These are phyloP conservation scores for Lytechinus variegatus DNA, from an alignment of 35 echinoderm and acorn worm species.

Conservation along the genomic window DNA sequence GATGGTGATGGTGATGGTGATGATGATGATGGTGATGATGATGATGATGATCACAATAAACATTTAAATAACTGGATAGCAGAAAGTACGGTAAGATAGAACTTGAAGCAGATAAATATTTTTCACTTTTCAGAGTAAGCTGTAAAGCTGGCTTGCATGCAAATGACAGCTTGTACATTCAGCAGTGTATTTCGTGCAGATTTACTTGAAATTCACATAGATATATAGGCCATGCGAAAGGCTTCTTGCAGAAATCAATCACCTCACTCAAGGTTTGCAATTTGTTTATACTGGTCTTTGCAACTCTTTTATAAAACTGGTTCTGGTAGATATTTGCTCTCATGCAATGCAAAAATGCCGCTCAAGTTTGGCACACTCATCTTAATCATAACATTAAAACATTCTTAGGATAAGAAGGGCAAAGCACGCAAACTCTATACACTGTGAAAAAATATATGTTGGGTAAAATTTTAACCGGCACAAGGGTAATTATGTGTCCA, in stretches of 20 bases:
- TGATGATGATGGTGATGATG: neutral
- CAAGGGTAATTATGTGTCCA: no score
- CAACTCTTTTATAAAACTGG: neutral
- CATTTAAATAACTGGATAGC: neutral
- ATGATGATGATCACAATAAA: neutral
- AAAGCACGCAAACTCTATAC: no score
- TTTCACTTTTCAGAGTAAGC: no score
- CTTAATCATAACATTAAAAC: neutral
- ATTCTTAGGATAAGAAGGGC: neutral
- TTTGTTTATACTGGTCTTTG: neutral
- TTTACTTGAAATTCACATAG: neutral
- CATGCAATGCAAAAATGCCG: neutral
- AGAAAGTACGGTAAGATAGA: no score
- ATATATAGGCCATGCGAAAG: neutral
- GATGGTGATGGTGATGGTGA: no score
- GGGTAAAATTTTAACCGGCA: no score
- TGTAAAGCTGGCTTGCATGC: neutral
- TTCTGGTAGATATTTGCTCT: neutral
- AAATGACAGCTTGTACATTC: neutral
- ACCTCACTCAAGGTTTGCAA: neutral
- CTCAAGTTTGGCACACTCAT: neutral
- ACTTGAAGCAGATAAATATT: no score
- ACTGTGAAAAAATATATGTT: no score
- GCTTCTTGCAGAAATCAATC: neutral
- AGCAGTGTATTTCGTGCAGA: neutral